Evolutionary conservation across 2,888 invertebrate genomes (phyloP), one percentile per base, ranked within the genome.

Genomic region (Aphodius granarius): DNA sequence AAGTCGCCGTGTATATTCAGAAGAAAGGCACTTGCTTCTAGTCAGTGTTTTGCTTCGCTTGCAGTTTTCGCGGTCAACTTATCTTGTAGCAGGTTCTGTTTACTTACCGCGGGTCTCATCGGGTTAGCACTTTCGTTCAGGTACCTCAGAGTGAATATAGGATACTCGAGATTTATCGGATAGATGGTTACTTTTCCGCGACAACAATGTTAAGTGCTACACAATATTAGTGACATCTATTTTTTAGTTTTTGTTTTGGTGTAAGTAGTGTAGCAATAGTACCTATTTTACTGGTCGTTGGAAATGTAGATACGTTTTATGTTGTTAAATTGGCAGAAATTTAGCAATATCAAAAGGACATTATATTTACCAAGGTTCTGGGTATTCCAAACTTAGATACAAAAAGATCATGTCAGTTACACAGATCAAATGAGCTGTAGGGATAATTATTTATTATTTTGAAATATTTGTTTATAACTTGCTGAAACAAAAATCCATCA

Each of bases 11-110:
- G 72, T 23, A 64, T 20, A 15, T 19, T 21, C 65, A 16, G 63
- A 75, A 62, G 73, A 77, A 77, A 77, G 77, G 70, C 75, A 77
- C 75, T 77, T 75, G 77, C 73, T 77, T 75, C 71, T 73, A 73
- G 77, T 66, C 71, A 73, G 22, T 43, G n/a, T 20, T 21, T 21
- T 22, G 20, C 21, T 68, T 68, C 68, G n/a, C 22, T 43, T 43
- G 43, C 43, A 43, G 18, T 20, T 68, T 68, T 68, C 68, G 20
- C 18, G 20, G 21, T 20, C n/a, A 68, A 3, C 68, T n/a, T 18
- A 66, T 19, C 68, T 19, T 68, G 21, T n/a, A 20, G 68, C n/a
- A 6, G 68, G 17, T 66, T 43, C 43, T 43, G 43, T 43, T 43
- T 13, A 66, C 5, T n/a, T n/a, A n/a, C n/a, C n/a, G 18, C 15